Conservation (phyloP, 2,888 invertebrate genomes). For the Escarpia spicata region DNA sequence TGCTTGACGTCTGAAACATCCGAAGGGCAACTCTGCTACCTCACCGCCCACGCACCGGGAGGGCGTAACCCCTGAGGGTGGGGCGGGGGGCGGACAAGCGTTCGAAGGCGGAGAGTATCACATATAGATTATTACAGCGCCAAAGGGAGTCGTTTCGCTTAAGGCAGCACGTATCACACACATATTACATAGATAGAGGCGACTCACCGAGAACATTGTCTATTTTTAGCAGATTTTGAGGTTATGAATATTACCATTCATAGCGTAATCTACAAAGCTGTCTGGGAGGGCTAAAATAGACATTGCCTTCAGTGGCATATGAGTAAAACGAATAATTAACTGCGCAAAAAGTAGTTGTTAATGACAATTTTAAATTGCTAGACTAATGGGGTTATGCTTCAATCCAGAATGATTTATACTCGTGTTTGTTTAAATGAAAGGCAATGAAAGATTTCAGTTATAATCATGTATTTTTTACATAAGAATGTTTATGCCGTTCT, state of each 20-base stretch:
- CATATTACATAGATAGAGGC: background rate
- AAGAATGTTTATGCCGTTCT: too few relatives aligned
- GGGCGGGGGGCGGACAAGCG: background rate
- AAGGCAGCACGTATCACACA: background rate
- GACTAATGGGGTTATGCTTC: background rate
- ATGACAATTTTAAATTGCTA: background rate
- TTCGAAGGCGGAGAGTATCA: background rate
- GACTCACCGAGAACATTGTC: background rate
- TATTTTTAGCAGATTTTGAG: background rate
- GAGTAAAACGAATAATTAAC: background rate
- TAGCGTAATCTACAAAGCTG: background rate
- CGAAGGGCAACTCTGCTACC: background rate
- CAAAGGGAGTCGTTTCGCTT: too few relatives aligned
- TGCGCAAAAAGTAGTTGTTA: background rate
- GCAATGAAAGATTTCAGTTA: background rate
- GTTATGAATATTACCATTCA: background rate
- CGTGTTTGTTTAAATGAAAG: background rate
- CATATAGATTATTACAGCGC: too few relatives aligned
- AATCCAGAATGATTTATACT: background rate
- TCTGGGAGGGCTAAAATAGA: background rate
- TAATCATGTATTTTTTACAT: too few relatives aligned
- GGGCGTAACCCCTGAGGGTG: background rate
- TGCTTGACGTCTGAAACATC: background rate
- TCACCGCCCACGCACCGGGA: background rate
- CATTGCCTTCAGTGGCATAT: background rate